Conservation (phyloP, 2,888 invertebrate species). For the Willowsia nigromaculata region DNA sequence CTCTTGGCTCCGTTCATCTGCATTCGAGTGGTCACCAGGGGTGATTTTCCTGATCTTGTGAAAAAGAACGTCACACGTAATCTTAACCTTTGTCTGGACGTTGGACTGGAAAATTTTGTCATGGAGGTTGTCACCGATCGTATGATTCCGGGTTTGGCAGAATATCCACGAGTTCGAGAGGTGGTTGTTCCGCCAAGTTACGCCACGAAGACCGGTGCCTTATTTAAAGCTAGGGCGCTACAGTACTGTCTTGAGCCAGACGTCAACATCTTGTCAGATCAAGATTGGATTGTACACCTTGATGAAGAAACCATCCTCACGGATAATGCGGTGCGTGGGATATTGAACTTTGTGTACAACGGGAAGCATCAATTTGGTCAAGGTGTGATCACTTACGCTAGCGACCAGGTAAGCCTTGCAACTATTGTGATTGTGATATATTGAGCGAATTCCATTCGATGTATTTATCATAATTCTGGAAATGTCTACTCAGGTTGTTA, state of each 20-base stretch:
- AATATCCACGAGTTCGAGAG: slow-evolving; percentile 89
- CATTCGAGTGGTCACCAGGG: slow-evolving; percentile 95
- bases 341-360: slow-evolving; percentile 95
- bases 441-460: no score
- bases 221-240: slow-evolving; percentile 96
- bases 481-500: slow-evolving; percentile 85
- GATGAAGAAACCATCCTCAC: slow-evolving; percentile 98
- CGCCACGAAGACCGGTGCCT: slow-evolving; percentile 93
- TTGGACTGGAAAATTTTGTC: slow-evolving; percentile 96
- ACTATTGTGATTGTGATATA: no score
- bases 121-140: slow-evolving; percentile 98
- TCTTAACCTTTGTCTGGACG: slow-evolving; percentile 91
- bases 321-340: slow-evolving; percentile 92
- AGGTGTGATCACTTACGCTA: slow-evolving; percentile 96
- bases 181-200: slow-evolving; percentile 93
- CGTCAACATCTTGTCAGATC: slow-evolving; percentile 90
- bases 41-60: slow-evolving; percentile 95
- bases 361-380: slow-evolving; percentile 98
- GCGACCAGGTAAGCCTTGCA: slow-evolving; percentile 85
- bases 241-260: slow-evolving; percentile 97
- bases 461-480: no score
- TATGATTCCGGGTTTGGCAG: slow-evolving; percentile 84
- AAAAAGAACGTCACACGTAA: slow-evolving; percentile 92
- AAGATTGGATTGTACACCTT: slow-evolving; percentile 98
- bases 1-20: slow-evolving; percentile 96